Conservation (phyloP, 2,797 vertebrate genomes). For the Rhynchotus rufescens region DNA sequence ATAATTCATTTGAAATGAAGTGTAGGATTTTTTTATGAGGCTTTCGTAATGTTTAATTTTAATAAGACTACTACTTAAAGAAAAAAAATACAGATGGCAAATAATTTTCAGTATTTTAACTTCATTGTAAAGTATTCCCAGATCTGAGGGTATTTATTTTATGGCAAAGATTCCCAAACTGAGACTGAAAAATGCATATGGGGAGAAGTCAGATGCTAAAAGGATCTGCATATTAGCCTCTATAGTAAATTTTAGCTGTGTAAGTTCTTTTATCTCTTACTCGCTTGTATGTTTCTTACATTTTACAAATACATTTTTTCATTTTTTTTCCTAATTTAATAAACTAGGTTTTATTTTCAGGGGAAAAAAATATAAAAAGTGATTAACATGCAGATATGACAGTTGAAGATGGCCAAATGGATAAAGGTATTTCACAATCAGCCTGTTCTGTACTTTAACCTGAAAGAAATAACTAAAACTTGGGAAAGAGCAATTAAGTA, state of each 20-base stretch:
- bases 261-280: neutral
- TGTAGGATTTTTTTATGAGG: neutral
- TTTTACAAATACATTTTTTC: neutral
- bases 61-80: neutral
- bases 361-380: neutral
- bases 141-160: neutral
- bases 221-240: neutral
- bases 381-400: neutral
- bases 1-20: neutral
- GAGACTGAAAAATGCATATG: neutral
- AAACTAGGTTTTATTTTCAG: neutral
- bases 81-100: neutral
- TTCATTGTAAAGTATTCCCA: neutral
- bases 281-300: neutral
- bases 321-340: neutral
- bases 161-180: neutral
- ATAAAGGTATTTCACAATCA: constrained; percentile 9
- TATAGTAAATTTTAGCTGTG: neutral
- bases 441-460: constrained; percentile 14
- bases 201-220: neutral
- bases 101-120: neutral
- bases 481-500: constrained; percentile 17
- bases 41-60: neutral
- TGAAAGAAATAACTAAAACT: neutral
- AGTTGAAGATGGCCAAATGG: neutral